These are phyloP conservation scores for Sporophila hypoxantha DNA, from an alignment of 2,113 vertebrate genomes.

Conservation along the genomic window DNA sequence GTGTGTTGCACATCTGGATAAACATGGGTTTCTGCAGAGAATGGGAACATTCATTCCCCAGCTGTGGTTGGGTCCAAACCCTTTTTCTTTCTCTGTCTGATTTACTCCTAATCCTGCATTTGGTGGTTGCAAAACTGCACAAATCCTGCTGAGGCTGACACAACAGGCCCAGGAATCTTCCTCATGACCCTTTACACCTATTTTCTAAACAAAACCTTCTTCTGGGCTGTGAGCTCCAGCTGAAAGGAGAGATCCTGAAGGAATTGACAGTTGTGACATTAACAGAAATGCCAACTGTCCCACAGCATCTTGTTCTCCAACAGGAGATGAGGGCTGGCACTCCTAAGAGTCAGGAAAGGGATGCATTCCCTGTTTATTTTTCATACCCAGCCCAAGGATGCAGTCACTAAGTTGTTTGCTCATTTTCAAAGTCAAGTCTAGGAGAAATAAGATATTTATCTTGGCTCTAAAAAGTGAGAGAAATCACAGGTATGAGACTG, in stretches of 20 bases:
- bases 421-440: background rate
- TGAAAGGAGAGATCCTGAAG: background rate
- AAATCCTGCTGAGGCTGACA: background rate
- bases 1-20: conserved; percentile 25
- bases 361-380: background rate
- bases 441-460: background rate
- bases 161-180: background rate
- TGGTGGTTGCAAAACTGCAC: background rate
- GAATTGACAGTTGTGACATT: background rate
- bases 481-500: background rate
- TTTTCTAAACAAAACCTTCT: background rate
- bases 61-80: background rate
- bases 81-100: background rate
- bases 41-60: conserved; percentile 25
- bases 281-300: background rate
- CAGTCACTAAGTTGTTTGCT: background rate
- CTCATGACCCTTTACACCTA: background rate
- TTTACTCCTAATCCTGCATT: background rate
- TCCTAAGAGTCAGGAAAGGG: background rate
- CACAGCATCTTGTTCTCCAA: background rate
- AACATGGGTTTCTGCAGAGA: background rate
- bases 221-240: background rate
- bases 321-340: background rate
- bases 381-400: background rate
- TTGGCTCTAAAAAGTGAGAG: background rate